Conservation (phyloP, 2,888 invertebrate genomes). For the Rotaria sp. region DNA sequence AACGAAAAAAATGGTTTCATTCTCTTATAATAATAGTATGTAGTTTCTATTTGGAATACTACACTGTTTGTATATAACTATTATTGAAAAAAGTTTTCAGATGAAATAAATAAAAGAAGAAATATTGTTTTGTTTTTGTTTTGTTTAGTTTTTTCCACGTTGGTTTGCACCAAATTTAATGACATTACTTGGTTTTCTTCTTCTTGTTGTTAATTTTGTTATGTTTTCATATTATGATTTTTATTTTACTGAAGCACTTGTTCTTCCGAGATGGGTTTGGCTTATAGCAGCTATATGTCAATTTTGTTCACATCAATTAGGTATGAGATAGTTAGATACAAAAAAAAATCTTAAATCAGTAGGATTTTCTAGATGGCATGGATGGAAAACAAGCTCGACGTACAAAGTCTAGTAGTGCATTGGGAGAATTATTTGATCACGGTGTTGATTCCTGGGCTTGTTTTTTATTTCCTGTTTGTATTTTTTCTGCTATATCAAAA, state of each 20-base stretch:
- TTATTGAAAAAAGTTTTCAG: no score
- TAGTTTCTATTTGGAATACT: no score
- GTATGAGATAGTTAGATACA: constrained; percentile 56
- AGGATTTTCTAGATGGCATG: constrained; percentile 69
- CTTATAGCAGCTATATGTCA: constrained; percentile 75
- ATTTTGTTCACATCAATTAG: constrained; percentile 89
- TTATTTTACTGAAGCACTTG: constrained; percentile 74
- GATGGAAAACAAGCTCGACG: constrained; percentile 96
- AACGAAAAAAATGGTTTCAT: no score
- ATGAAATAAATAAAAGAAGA: no score
- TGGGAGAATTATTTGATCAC: constrained; percentile 97
- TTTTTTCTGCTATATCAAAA: constrained; percentile 85
- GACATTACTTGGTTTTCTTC: constrained; percentile 86
- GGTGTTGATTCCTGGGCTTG: constrained; percentile 94
- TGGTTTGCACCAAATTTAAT: constrained; percentile 95
- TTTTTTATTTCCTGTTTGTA: constrained; percentile 81
- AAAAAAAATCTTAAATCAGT: no score
- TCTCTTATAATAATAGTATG: no score
- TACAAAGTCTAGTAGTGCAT: constrained; percentile 82
- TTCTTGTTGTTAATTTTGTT: constrained; percentile 78
- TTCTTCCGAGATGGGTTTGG: constrained; percentile 82
- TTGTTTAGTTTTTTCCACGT: constrained; percentile 60
- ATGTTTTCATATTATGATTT: constrained; percentile 82
- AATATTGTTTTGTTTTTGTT: neutral
- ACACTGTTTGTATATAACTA: no score